These are phyloP conservation scores for Drosophila ogumai DNA, from an alignment of 1,140 invertebrate species.

Conservation along the genomic window DNA sequence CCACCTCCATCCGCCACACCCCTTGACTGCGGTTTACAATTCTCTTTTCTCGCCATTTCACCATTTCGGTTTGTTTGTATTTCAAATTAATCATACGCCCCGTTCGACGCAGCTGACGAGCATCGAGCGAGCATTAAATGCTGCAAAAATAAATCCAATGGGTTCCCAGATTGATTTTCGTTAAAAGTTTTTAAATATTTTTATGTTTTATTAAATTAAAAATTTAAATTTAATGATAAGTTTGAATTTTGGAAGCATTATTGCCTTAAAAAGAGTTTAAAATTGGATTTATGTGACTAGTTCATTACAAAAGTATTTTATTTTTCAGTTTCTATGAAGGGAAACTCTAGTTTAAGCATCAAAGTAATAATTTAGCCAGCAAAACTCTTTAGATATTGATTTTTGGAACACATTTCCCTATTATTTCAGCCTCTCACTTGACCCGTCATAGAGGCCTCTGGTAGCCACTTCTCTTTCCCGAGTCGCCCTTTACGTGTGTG, in stretches of 20 bases:
- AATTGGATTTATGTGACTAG: neutral
- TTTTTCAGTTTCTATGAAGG: fast-evolving
- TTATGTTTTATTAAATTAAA: neutral
- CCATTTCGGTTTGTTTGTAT: slow-evolving; percentile 70
- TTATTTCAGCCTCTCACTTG: slow-evolving; percentile 15
- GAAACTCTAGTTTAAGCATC: neutral
- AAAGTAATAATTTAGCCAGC: neutral
- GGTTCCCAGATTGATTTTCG: slow-evolving; percentile 51
- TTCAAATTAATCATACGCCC: slow-evolving; percentile 82
- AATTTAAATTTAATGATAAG: neutral
- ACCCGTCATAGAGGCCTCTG: slow-evolving; percentile 32
- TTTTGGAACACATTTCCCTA: slow-evolving; percentile 30
- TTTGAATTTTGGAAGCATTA: neutral
- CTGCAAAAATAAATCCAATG: slow-evolving; percentile 47
- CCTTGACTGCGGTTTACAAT: slow-evolving; percentile 64
- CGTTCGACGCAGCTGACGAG: slow-evolving; percentile 38
- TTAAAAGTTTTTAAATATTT: neutral
- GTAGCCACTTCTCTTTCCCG: neutral
- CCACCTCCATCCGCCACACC: slow-evolving; percentile 12
- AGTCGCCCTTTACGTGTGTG: slow-evolving; percentile 52
- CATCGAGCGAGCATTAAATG: slow-evolving; percentile 34
- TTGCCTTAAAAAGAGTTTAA: neutral
- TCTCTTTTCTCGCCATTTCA: slow-evolving; percentile 38
- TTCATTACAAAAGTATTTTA: neutral
- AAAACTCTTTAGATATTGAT: neutral